Evolutionary conservation across 2,888 invertebrate genomes (phyloP).

Genomic region (Bhutanitis thaidina): DNA sequence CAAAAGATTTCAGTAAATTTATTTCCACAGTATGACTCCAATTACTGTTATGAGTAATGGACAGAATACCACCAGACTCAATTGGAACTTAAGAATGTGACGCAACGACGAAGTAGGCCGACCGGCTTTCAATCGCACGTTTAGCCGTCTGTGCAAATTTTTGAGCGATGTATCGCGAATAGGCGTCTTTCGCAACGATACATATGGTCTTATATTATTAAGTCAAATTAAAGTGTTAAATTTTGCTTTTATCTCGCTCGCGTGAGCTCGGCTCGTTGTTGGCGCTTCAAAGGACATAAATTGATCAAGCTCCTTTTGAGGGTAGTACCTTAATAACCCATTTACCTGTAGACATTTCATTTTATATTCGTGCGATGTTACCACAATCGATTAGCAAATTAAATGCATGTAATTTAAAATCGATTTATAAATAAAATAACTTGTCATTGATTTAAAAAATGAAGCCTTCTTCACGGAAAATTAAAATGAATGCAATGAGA

Average conservation of each 20-base stretch:
- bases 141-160: neutral
- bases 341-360: slow-evolving; percentile 3
- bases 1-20: no score
- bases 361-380: neutral
- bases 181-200: neutral
- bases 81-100: no score
- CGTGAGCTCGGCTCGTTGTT: slow-evolving; percentile 31
- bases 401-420: no score
- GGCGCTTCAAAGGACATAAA: slow-evolving; percentile 35
- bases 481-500: no score
- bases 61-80: no score
- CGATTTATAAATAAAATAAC: no score
- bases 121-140: no score
- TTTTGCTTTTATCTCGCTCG: slow-evolving; percentile 38
- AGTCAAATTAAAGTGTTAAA: slow-evolving; percentile 34
- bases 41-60: no score
- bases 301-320: slow-evolving; percentile 26
- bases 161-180: neutral
- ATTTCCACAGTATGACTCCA: no score
- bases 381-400: neutral
- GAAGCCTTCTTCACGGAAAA: no score
- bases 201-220: slow-evolving; percentile 8
- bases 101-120: no score
- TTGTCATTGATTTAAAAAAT: no score
- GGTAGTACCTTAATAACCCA: slow-evolving; percentile 21